A percentile compares a stretch with the other conserved stretches of the same genome.
Conservation (phyloP, 2,888 invertebrate genomes). For the Latheticus oryzae region DNA sequence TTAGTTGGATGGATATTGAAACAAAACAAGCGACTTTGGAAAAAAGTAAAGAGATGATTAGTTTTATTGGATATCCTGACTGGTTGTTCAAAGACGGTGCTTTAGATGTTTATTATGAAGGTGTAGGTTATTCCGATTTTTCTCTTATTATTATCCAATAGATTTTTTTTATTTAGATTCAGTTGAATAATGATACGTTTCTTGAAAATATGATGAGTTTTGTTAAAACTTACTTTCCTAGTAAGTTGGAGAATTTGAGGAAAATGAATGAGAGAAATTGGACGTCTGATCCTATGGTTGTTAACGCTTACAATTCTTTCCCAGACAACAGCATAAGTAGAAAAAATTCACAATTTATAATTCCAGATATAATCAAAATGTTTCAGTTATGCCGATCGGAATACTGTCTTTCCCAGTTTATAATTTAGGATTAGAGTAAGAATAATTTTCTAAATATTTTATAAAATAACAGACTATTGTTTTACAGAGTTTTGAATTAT, state of each 20-base stretch:
- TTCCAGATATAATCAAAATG: not conserved
- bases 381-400: constrained; percentile 83
- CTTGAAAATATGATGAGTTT: constrained; percentile 78
- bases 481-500: constrained; percentile 85
- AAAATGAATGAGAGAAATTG: constrained; percentile 72
- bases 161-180: constrained; percentile 62
- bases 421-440: constrained; percentile 86
- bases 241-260: constrained; percentile 70
- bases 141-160: constrained; percentile 27
- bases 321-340: constrained; percentile 84
- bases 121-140: constrained; percentile 64
- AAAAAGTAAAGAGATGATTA: constrained; percentile 80
- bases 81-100: constrained; percentile 77
- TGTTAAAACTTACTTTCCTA: constrained; percentile 69
- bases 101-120: constrained; percentile 76
- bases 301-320: constrained; percentile 85
- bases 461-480: constrained; percentile 10
- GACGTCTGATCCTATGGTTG: constrained; percentile 82
- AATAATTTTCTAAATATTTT: constrained; percentile 19
- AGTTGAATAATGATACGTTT: constrained; percentile 71
- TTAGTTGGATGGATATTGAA: constrained; percentile 81
- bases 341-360: constrained; percentile 13
- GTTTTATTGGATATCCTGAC: constrained; percentile 81
- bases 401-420: constrained; percentile 88
- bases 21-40: constrained; percentile 80